phyloP scores from a whole-genome alignment of 92 coral and sea anemone genomes.

The Muricea muricata region DNA sequence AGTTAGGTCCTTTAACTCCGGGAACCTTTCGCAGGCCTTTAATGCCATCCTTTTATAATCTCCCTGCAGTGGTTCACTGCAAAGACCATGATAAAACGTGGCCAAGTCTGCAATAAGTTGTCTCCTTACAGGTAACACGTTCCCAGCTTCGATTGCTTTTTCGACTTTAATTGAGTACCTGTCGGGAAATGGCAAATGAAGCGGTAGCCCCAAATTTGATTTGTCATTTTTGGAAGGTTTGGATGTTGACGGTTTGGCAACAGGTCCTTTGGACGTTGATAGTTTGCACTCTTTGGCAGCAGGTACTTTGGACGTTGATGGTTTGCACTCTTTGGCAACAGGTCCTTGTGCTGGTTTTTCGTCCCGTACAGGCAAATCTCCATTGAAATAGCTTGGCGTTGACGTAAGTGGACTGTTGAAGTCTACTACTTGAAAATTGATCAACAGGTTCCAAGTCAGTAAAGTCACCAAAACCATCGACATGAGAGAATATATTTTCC shows the following conservation, averaged over 20 bases:
- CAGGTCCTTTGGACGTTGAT: neutral
- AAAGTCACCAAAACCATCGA: too few relatives aligned
- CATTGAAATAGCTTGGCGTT: too few relatives aligned
- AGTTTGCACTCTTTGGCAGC: neutral
- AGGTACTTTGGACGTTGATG: neutral
- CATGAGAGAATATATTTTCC: too few relatives aligned
- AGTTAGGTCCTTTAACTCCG: constrained; percentile 43
- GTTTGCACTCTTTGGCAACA: neutral
- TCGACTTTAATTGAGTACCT: constrained; percentile 11
- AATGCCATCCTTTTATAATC: constrained; percentile 60
- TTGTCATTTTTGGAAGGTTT: neutral
- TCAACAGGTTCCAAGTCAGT: too few relatives aligned
- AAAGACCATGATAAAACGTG: constrained; percentile 38
- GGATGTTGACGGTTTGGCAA: too few relatives aligned
- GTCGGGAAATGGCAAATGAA: neutral
- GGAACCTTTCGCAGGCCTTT: constrained; percentile 36
- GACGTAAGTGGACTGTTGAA: too few relatives aligned
- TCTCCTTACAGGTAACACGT: constrained; percentile 20
- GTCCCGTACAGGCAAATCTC: too few relatives aligned
- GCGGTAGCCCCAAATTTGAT: constrained; percentile 2
- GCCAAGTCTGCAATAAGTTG: constrained; percentile 48
- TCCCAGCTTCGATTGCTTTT: constrained; percentile 2
- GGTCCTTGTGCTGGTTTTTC: too few relatives aligned
- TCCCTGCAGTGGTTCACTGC: constrained; percentile 49
- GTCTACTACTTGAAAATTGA: too few relatives aligned